Evolutionary conservation across 2,113 vertebrate species (phyloP), one percentile per base, ranked within the genome.

Genomic region (Xenus cinereus): DNA sequence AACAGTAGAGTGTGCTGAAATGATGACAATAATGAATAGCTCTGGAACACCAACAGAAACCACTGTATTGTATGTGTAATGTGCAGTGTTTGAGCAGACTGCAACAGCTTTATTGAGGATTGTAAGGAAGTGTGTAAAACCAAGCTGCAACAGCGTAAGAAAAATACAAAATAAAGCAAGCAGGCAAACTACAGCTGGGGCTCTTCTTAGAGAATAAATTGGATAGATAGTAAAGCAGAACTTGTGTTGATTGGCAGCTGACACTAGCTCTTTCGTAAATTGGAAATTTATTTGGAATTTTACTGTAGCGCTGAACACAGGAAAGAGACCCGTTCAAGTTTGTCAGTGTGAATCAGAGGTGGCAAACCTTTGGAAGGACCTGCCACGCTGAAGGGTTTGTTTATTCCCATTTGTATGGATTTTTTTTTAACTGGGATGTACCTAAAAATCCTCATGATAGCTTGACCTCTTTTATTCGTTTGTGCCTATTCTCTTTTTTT

Each of bases 231-330:
- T 14, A 88, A 72, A 72, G 64, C 35, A 87, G 39, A 67, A 69
- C 28, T 64, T 41, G 43, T 41, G 56, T 32, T 92, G 88, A 89
- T 60, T 89, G 88, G 30, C 90, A 96, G 69, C 56, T 94, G 85
- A 90, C 88, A 82, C 53, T 8, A n/a, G 17, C 35, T 92, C 20
- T 48, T 59, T 46, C 85, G 57, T 84, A 78, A 91, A 90, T 12
- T 75, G 69, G 79, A 35, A 90, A 64, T 93, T 71, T 94, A 81
- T 81, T 89, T 72, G 66, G 76, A 80, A 71, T 80, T 93, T 92
- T 72, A 35, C 17, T 73, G 51, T 32, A 60, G 64, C 2, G 2
- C 51, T 78, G 51, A 87, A 60, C 27, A 19, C 0, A 1, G 83
- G 33, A 69, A 77, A 59, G 51, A 57, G 56, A 69, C 43, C 33